A percentile compares a stretch with the other conserved stretches of the same genome.
Evolutionary conservation across 2,888 invertebrate genomes (phyloP).

Genomic region (Orthosia cruda): DNA sequence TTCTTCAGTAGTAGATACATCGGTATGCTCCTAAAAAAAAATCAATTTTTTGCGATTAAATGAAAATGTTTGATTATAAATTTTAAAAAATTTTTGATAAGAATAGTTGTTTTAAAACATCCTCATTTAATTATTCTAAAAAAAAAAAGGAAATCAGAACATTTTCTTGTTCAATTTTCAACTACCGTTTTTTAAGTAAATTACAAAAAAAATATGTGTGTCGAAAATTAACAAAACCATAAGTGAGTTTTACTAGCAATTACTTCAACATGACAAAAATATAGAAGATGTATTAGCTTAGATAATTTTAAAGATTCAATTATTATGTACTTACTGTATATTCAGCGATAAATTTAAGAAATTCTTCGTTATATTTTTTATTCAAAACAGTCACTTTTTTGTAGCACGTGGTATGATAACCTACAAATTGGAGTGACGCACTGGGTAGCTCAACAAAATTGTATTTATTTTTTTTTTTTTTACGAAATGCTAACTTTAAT

Average conservation of each 20-base stretch:
- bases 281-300: conserved; percentile 34
- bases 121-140: background rate
- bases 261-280: background rate
- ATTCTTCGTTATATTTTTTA: conserved; percentile 59
- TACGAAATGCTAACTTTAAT: too few relatives aligned
- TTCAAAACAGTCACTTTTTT: conserved; percentile 57
- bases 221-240: conserved; percentile 2
- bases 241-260: conserved; percentile 13
- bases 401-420: background rate
- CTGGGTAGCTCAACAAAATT: background rate
- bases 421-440: background rate
- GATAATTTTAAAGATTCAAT: conserved; percentile 52
- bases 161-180: background rate
- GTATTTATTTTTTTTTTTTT: background rate
- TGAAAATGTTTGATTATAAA: conserved; percentile 4
- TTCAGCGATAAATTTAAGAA: conserved; percentile 45
- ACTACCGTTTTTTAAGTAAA: background rate
- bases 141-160: background rate
- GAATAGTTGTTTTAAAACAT: background rate
- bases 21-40: conserved; percentile 5
- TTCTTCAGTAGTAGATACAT: conserved; percentile 7
- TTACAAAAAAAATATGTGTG: background rate
- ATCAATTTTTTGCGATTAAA: background rate
- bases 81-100: background rate
- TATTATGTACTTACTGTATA: conserved; percentile 56